These are phyloP conservation scores for Melitaea cinxia DNA, from an alignment of 1,140 invertebrate genomes.

Conservation along the genomic window DNA sequence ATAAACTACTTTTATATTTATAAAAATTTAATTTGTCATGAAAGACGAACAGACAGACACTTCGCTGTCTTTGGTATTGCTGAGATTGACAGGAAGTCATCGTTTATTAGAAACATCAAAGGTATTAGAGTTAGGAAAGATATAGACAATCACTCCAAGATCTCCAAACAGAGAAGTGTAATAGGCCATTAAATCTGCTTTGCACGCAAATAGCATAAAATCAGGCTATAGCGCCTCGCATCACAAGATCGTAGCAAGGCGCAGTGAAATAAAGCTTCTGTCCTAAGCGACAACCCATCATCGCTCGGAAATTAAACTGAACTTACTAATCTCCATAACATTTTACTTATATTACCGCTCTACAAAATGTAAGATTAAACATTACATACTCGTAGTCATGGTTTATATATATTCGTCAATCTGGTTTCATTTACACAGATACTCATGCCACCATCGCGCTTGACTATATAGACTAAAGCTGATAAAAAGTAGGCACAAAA, in stretches of 20 bases:
- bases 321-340: conserved; percentile 32
- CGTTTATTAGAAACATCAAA: conserved; percentile 3
- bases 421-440: neutral
- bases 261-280: conserved; percentile 45
- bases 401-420: neutral
- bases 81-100: too few species aligned
- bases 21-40: too few species aligned
- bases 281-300: conserved; percentile 48
- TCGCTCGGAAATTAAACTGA: conserved; percentile 53
- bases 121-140: conserved; percentile 15
- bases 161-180: conserved; percentile 61
- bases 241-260: conserved; percentile 31
- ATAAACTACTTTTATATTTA: too few species aligned
- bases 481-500: too few species aligned
- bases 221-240: conserved; percentile 64
- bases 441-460: too few species aligned
- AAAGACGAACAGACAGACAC: too few species aligned
- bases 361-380: conserved; percentile 12
- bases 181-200: conserved; percentile 79
- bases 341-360: conserved; percentile 8
- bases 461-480: too few species aligned
- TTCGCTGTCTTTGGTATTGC: too few species aligned
- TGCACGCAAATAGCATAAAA: conserved; percentile 79
- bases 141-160: conserved; percentile 32
- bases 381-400: neutral